Evolutionary conservation across 2,113 vertebrate species (phyloP).

Genomic region (Phalacrocorax pelagicus): DNA sequence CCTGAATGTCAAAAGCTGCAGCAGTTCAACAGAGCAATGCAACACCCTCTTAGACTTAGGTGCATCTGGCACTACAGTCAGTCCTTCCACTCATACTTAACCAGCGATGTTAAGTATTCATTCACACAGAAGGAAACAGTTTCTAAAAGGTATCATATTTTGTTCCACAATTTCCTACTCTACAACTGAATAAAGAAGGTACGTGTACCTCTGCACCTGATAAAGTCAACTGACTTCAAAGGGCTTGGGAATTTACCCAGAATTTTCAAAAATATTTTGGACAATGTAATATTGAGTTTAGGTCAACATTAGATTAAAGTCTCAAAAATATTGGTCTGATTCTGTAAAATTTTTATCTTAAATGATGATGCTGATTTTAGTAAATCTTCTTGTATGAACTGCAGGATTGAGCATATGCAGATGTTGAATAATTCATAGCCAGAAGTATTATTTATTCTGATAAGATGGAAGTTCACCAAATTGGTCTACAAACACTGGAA

Average conservation of each 20-base stretch:
- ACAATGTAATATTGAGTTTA: neutral
- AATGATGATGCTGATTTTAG: neutral
- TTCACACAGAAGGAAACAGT: neutral
- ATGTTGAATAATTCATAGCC: neutral
- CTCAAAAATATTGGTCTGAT: neutral
- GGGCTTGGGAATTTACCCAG: neutral
- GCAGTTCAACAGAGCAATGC: neutral
- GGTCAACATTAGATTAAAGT: neutral
- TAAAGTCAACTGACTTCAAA: neutral
- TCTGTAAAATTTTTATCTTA: neutral
- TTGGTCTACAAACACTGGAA: neutral
- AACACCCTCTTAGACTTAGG: neutral
- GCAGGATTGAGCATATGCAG: neutral
- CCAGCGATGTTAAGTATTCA: neutral
- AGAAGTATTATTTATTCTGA: neutral
- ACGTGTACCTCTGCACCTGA: neutral
- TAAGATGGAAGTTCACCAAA: neutral
- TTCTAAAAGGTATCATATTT: neutral
- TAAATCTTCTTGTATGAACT: neutral
- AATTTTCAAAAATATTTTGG: neutral
- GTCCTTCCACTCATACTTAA: neutral
- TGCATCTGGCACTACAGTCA: neutral
- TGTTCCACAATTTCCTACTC: neutral
- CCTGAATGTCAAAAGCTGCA: neutral
- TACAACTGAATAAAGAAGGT: neutral